A percentile compares a stretch with the other conserved stretches of the same genome.
Conservation (phyloP, 2,113 vertebrate species). For the Phainopepla nitens region DNA sequence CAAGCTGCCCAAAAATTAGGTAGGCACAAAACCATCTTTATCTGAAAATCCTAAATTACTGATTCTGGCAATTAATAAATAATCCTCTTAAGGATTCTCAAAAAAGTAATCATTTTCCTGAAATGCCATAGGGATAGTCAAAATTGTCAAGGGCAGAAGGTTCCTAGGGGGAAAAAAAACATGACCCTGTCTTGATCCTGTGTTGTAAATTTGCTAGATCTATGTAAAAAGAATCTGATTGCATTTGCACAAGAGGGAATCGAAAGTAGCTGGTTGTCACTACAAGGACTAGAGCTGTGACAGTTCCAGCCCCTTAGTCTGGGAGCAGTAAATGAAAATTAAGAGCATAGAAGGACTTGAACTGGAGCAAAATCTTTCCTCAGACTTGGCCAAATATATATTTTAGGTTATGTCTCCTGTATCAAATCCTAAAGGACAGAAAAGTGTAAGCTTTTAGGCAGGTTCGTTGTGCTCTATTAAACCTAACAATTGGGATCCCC, state of each 20-base stretch:
- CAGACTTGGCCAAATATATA: neutral
- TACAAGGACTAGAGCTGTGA: neutral
- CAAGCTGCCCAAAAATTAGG: neutral
- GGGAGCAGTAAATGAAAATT: neutral
- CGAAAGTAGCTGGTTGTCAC: neutral
- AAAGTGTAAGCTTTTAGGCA: neutral
- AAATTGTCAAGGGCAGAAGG: neutral
- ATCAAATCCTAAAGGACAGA: neutral
- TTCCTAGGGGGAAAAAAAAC: neutral
- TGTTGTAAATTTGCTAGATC: neutral
- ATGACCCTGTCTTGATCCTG: neutral
- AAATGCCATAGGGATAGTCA: neutral
- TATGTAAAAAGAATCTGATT: neutral
- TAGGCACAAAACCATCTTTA: neutral
- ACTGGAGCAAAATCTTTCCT: neutral
- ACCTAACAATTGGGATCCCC: accelerated
- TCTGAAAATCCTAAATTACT: neutral
- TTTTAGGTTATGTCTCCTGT: neutral
- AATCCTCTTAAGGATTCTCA: neutral
- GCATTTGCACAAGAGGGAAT: accelerated
- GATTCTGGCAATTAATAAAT: neutral
- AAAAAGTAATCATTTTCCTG: neutral
- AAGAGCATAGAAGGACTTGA: neutral
- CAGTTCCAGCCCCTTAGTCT: neutral
- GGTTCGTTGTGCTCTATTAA: neutral